Conservation (phyloP, 2,888 invertebrate species). For the Eurytoma californica region DNA sequence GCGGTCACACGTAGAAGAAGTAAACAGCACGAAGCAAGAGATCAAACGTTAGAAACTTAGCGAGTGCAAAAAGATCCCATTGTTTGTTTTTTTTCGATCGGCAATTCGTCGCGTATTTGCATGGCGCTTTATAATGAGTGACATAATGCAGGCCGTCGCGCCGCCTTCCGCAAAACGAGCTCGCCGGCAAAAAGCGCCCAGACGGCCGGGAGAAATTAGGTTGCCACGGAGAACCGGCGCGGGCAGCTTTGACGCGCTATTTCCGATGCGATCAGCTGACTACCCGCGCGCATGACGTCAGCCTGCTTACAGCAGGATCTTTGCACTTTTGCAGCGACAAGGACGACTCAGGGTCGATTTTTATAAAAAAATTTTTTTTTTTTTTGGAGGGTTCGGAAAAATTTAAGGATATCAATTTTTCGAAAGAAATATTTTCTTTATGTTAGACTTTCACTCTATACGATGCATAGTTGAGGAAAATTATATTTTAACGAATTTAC, state of each 20-base stretch:
- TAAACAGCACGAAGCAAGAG: background rate
- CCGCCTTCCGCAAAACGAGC: constrained; percentile 26
- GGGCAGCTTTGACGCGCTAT: constrained; percentile 38
- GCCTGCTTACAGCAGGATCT: background rate
- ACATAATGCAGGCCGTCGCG: constrained; percentile 22
- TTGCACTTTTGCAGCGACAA: too few species aligned
- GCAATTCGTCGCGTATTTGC: background rate
- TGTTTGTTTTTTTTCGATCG: constrained; percentile 1
- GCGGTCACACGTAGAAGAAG: background rate
- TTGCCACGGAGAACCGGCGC: constrained; percentile 52
- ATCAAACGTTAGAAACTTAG: background rate
- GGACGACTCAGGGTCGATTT: background rate
- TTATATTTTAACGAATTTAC: too few species aligned
- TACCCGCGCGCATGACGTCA: constrained; percentile 21
- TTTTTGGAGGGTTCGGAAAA: too few species aligned
- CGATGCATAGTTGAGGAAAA: too few species aligned
- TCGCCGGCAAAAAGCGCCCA: background rate
- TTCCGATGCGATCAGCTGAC: constrained; percentile 46
- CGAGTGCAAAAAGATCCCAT: too few species aligned
- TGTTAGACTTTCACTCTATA: too few species aligned
- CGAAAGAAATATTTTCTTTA: too few species aligned
- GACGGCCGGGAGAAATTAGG: constrained; percentile 55
- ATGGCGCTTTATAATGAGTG: constrained; percentile 30
- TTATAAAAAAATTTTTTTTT: too few species aligned
- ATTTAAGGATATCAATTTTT: too few species aligned